A percentile compares a stretch with the other conserved stretches of the same genome.
These are phyloP conservation scores for Elanus axillaris DNA, from an alignment of 2,113 vertebrate genomes.

Conservation along the genomic window DNA sequence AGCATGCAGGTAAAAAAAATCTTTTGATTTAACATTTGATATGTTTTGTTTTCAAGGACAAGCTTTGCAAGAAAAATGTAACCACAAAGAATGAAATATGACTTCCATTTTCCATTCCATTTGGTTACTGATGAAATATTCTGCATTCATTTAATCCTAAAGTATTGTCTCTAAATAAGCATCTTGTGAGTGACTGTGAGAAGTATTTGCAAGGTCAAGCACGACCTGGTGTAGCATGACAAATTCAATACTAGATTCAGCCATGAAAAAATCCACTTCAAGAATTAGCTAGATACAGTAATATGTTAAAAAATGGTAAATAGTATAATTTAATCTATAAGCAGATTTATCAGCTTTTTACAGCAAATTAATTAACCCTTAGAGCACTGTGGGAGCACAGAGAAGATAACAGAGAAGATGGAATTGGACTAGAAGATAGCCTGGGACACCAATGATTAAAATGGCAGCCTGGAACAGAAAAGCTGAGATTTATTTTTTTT, in stretches of 20 bases:
- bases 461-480: neutral
- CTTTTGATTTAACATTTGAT: slow-evolving; percentile 75
- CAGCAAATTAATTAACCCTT: neutral
- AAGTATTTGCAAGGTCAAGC: slow-evolving; percentile 65
- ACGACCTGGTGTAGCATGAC: neutral
- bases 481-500: neutral
- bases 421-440: neutral
- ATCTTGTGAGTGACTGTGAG: neutral
- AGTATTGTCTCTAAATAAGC: slow-evolving; percentile 12
- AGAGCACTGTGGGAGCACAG: neutral
- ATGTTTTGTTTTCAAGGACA: slow-evolving; percentile 75
- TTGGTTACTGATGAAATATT: slow-evolving; percentile 68
- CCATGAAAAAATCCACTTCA: neutral
- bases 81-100: slow-evolving; percentile 71
- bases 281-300: neutral
- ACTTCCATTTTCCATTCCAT: slow-evolving; percentile 70
- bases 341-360: neutral
- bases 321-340: neutral
- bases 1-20: slow-evolving; percentile 46
- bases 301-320: neutral
- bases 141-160: slow-evolving; percentile 62
- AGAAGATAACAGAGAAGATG: neutral
- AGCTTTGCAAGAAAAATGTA: slow-evolving; percentile 66
- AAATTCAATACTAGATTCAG: neutral
- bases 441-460: neutral